A percentile compares a stretch with the other conserved stretches of the same genome.
These are phyloP conservation scores for Drosophila trapezifrons DNA, from an alignment of 1,140 invertebrate genomes.

Conservation along the genomic window DNA sequence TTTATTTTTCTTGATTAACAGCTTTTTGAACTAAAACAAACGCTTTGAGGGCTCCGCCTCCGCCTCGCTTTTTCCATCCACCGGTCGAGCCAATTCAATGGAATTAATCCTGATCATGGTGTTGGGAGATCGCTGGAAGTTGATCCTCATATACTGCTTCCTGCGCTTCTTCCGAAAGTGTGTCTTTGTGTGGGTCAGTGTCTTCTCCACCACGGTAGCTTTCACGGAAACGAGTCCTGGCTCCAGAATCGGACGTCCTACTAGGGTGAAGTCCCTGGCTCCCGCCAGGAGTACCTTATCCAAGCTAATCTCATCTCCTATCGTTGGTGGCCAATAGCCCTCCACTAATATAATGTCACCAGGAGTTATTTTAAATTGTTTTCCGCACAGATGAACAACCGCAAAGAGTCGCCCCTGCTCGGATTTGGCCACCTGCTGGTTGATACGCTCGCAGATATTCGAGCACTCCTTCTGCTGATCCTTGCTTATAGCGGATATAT, in stretches of 20 bases:
- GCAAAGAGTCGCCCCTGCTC: constrained; percentile 92
- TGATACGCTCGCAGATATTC: constrained; percentile 86
- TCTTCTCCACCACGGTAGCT: constrained; percentile 96
- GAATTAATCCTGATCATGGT: constrained; percentile 91
- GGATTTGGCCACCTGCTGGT: constrained; percentile 85
- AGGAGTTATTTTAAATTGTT: constrained; percentile 94
- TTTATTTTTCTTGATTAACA: constrained; percentile 38
- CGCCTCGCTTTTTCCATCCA: constrained; percentile 36
- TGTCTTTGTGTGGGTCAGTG: constrained; percentile 92
- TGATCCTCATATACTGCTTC: constrained; percentile 91
- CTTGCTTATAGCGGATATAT: constrained; percentile 41
- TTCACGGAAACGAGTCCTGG: constrained; percentile 90
- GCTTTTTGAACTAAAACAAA: constrained; percentile 58
- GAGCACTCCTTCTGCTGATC: constrained; percentile 68
- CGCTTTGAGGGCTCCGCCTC: constrained; percentile 48
- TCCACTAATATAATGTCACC: constrained; percentile 94
- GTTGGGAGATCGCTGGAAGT: constrained; percentile 89
- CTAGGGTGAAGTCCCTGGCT: constrained; percentile 92
- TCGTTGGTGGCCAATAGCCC: constrained; percentile 92
- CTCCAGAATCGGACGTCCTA: constrained; percentile 92
- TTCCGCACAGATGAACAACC: constrained; percentile 91
- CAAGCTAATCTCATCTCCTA: constrained; percentile 92
- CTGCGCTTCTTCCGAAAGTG: constrained; percentile 90
- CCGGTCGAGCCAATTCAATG: constrained; percentile 85
- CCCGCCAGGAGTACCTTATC: constrained; percentile 95